Evolutionary conservation across 2,888 invertebrate species (phyloP), one percentile per base, ranked within the genome.

Genomic region (Synergus japonicus): DNA sequence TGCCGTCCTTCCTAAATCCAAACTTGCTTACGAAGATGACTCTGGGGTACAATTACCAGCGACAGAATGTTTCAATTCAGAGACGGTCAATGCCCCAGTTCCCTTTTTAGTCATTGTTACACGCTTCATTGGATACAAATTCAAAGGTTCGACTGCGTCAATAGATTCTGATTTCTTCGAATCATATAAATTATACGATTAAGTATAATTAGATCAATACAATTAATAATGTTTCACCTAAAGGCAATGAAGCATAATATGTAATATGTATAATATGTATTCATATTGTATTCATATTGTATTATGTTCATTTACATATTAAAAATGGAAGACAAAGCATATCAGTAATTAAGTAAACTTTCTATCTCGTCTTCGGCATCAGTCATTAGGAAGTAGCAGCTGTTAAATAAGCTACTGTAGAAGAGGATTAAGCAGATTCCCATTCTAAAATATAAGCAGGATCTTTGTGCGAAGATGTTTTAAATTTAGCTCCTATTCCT

Each of bases 1-100:
- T 90, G 90, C 89, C 91, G 89, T 91, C 90, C 86, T 89, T 88
- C 86, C 69, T 37, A 29, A 73, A 73, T 54, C 29, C 54, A 49
- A 73, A 73, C 49, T 69, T 73, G 49, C n/a, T 15, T 46, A 29
- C 9, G 29, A 69, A 29, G 49, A 73, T 73, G n/a, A 49, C 69
- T 54, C 69, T 37, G 49, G 69, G 22, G 69, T 13, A 15, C 69
- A 73, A 29, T 73, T 49, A 73, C 49, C 18, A 10, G 9, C 49
- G 37, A 54, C 69, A 54, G 29, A 49, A 46, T 15, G 69, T 73
- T 73, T 37, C 29, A 73, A 73, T 73, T 73, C 60, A 60, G 18
- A 60, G 60, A 10, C 10, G 60, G 22, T 60, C 58, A 22, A 22
- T 60, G 60, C 9, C 18, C 60, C 60, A 10, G 22, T 60, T 60